Base-by-base conservation (phyloP, 1,140 invertebrate genomes). In the Hypothenemus hampei region DNA sequence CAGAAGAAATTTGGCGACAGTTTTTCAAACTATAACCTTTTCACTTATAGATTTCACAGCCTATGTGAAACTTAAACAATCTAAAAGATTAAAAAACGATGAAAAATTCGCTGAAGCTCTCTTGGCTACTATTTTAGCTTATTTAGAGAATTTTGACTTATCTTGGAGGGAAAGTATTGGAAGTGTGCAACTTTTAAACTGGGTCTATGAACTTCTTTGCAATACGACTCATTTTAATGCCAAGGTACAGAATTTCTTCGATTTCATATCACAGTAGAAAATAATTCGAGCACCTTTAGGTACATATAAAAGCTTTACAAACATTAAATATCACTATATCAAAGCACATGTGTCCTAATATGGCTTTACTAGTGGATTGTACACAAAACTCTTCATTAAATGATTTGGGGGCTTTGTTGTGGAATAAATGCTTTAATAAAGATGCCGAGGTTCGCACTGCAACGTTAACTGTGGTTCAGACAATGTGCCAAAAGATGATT, bases 111-210 rank as follows among this genome's bases (percentile, higher is more conserved):
- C 55, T 23, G 29, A 50, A 7, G 24, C 36, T n/a, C 33, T 57
- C 7, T 18, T 57, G 10, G 37, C 44, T 37, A 40, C 55, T 5
- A 50, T 57, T 21, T 16, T 57, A 8, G 47, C 22, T 31, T 57
- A 57, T 29, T 39, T 57, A 21, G 55, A 50, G 39, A 44, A 50
- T 22, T 57, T 57, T 18, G 48, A 57, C 18, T 48, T 57, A 19
- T 57, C 55, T 13, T 57, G 55, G 55, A 43, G 55, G 19, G 47
- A 57, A 29, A 57, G 55, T 22, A 51, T 57, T n/a, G 48, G 47
- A 7, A 45, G 47, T 19, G 31, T 57, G 7, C 47, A 57, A 20
- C 16, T 57, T 8, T 16, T 43, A 11, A 39, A 44, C 29, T 29
- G 50, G 7, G 41, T 57, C 15, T 50, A 50, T 21, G 46, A 57